These are phyloP conservation scores for Calidris pygmaea DNA, from an alignment of 2,113 vertebrate species.

Conservation along the genomic window DNA sequence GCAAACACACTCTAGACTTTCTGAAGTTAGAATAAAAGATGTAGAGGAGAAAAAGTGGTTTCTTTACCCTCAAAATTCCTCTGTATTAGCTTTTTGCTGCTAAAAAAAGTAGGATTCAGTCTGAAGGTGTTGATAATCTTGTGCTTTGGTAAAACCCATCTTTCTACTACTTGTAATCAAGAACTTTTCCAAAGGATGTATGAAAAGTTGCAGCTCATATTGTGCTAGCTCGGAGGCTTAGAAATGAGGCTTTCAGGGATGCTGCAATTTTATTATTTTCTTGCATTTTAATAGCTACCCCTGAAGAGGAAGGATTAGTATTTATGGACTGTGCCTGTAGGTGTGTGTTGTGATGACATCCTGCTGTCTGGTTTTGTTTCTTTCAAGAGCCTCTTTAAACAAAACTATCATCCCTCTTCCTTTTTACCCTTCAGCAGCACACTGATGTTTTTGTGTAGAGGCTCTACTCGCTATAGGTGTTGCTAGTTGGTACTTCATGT, in stretches of 20 bases:
- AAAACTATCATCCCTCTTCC: not conserved
- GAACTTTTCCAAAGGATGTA: not conserved
- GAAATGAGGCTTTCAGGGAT: not conserved
- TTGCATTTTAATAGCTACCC: slow-evolving; percentile 9
- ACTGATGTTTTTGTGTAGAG: not conserved
- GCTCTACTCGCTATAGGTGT: not conserved
- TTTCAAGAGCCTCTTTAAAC: slow-evolving; percentile 25
- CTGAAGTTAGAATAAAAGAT: not conserved
- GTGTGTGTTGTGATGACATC: not conserved
- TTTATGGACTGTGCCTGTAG: not conserved
- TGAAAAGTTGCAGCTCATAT: not conserved
- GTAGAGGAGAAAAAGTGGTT: not conserved
- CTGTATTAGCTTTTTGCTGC: not conserved
- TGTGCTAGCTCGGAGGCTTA: not conserved
- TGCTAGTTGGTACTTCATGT: not conserved
- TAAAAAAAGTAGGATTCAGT: not conserved
- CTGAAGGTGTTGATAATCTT: not conserved
- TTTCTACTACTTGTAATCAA: not conserved
- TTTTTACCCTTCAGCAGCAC: not conserved
- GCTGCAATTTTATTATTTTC: not conserved
- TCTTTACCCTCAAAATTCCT: not conserved
- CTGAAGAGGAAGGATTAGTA: not conserved
- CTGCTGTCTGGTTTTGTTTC: slow-evolving; percentile 7
- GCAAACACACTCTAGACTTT: not conserved
- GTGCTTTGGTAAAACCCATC: not conserved